Evolutionary conservation across 2,888 invertebrate species (phyloP).

Genomic region (Rosalia funebris): DNA sequence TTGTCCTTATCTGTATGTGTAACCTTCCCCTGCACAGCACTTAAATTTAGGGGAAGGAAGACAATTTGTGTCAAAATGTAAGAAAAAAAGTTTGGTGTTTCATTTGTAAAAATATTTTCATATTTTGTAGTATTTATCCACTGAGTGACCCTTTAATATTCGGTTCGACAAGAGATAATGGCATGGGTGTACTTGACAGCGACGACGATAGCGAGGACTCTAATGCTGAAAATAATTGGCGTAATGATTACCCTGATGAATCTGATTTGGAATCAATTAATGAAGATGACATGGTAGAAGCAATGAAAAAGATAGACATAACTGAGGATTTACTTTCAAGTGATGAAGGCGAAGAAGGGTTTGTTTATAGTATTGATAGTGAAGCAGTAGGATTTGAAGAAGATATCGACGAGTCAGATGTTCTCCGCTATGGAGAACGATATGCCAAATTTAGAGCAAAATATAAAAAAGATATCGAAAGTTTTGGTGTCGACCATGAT

Average conservation of each 20-base stretch:
- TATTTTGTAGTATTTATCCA: slow-evolving; percentile 59
- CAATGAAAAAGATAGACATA: slow-evolving; percentile 64
- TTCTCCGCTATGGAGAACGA: slow-evolving; percentile 70
- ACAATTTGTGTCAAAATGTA: too few species aligned
- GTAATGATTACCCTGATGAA: slow-evolving; percentile 79
- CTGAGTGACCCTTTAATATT: slow-evolving; percentile 62
- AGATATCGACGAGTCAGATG: slow-evolving; percentile 66
- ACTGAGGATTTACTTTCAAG: slow-evolving; percentile 58
- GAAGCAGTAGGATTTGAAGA: slow-evolving; percentile 60
- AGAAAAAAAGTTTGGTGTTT: too few species aligned
- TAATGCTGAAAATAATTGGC: slow-evolving; percentile 81
- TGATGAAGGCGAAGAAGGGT: slow-evolving; percentile 61
- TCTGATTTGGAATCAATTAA: slow-evolving; percentile 68
- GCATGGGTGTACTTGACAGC: slow-evolving; percentile 56
- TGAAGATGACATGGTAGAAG: slow-evolving; percentile 71
- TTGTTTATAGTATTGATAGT: slow-evolving; percentile 62
- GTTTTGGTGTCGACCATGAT: slow-evolving; percentile 37
- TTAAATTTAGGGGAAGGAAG: too few species aligned
- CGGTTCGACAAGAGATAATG: slow-evolving; percentile 54
- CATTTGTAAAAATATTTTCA: too few species aligned
- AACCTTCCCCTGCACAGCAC: too few species aligned
- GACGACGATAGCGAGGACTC: slow-evolving; percentile 76
- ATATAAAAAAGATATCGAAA: slow-evolving; percentile 55
- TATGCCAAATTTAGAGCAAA: slow-evolving; percentile 76
- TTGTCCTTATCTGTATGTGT: too few species aligned